These are phyloP conservation scores for Macrosiphum euphorbiae DNA, from an alignment of 2,888 invertebrate species.

Conservation along the genomic window DNA sequence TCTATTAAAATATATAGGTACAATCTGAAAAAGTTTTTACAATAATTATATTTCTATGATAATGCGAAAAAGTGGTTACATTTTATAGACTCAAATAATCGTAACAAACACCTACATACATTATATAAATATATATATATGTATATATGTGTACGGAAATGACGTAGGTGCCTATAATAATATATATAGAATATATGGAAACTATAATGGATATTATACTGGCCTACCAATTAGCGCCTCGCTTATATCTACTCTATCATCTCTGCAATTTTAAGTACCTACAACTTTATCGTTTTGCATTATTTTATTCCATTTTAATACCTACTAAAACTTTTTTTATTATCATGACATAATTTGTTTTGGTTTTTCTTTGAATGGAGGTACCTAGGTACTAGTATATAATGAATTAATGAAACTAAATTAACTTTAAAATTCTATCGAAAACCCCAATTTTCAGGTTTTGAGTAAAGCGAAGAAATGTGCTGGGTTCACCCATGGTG, in stretches of 20 bases:
- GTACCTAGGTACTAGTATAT: neutral
- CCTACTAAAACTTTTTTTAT: neutral
- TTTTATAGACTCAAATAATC: neutral
- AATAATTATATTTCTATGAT: neutral
- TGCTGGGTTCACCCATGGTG: neutral
- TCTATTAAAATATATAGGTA: neutral
- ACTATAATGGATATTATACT: neutral
- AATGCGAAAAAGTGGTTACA: neutral
- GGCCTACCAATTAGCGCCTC: neutral
- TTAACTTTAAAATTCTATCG: neutral
- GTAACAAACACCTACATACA: too few relatives aligned
- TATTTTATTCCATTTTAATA: neutral
- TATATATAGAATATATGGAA: too few relatives aligned
- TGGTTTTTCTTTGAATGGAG: neutral
- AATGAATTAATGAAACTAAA: neutral
- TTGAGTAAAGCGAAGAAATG: neutral
- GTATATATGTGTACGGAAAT: neutral
- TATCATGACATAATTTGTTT: neutral
- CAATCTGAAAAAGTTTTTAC: neutral
- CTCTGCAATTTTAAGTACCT: neutral
- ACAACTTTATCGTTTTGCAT: neutral
- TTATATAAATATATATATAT: neutral
- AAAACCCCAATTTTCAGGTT: neutral
- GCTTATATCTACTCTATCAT: neutral
- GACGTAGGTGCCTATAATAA: neutral